phyloP scores from a whole-genome alignment of 2,888 invertebrate genomes.

The Acrobasis suavella region DNA sequence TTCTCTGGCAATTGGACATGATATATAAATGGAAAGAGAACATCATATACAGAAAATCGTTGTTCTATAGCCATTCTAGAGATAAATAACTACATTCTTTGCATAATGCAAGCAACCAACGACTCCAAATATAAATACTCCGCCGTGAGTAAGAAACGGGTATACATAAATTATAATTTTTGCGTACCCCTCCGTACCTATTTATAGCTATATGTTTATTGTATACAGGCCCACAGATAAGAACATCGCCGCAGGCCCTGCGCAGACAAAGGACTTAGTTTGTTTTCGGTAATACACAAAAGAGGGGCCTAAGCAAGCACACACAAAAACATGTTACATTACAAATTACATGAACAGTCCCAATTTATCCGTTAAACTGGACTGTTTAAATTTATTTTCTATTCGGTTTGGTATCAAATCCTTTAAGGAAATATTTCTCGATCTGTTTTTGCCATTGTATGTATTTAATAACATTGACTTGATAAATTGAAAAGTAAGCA shows the following conservation, averaged over 20 bases:
- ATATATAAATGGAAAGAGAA: too few species aligned
- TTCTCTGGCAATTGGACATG: too few species aligned
- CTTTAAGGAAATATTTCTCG: constrained; percentile 1
- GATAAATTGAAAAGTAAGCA: too few species aligned
- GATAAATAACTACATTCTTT: too few species aligned
- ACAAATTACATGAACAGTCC: constrained; percentile 58
- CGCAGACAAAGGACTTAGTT: constrained; percentile 68
- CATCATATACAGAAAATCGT: too few species aligned
- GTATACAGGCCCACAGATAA: constrained; percentile 52
- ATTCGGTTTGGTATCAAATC: constrained; percentile 21
- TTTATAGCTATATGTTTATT: constrained; percentile 34
- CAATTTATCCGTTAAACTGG: constrained; percentile 54
- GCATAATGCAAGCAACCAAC: too few species aligned
- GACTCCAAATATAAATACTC: too few species aligned
- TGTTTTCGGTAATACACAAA: constrained; percentile 67
- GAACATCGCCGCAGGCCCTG: constrained; percentile 63
- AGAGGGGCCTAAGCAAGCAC: constrained; percentile 62
- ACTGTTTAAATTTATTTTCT: constrained; percentile 42
- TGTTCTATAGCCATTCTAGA: too few species aligned
- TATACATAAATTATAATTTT: constrained; percentile 27
- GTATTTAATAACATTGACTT: constrained; percentile 1
- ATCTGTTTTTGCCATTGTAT: constrained; percentile 5
- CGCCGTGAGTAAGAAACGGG: constrained; percentile 19
- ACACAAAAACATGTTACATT: constrained; percentile 47
- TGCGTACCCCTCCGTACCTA: constrained; percentile 33